A percentile compares a stretch with the other conserved stretches of the same genome.
These are phyloP conservation scores for Argyra leucocephala DNA, from an alignment of 2,888 invertebrate species.

Conservation along the genomic window DNA sequence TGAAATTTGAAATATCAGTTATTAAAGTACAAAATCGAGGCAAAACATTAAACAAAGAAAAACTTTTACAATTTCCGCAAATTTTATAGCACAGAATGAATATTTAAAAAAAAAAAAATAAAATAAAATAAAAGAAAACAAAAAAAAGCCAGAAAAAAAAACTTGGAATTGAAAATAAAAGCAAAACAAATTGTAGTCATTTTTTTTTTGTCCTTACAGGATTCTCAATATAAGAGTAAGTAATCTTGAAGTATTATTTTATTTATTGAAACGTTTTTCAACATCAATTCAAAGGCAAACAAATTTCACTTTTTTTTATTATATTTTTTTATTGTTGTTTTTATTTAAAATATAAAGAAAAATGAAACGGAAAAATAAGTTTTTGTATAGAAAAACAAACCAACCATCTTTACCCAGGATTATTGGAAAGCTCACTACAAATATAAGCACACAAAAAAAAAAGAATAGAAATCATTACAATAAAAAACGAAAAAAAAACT, in stretches of 20 bases:
- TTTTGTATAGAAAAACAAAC: background rate
- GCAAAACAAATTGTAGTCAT: too few species aligned
- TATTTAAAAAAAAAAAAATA: background rate
- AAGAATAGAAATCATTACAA: background rate
- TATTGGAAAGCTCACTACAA: background rate
- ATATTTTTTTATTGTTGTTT: background rate
- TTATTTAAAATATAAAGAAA: background rate
- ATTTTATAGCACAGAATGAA: background rate
- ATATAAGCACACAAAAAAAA: background rate
- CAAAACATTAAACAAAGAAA: background rate
- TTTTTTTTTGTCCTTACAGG: background rate
- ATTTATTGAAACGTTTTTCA: slow-evolving; percentile 4
- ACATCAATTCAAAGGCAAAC: background rate
- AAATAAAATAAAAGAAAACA: background rate
- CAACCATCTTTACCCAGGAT: too few species aligned
- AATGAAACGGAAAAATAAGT: background rate
- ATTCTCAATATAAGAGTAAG: background rate
- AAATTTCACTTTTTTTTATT: background rate
- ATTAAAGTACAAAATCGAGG: too few species aligned
- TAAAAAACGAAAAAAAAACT: too few species aligned
- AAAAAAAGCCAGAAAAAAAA: background rate
- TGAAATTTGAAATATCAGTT: too few species aligned
- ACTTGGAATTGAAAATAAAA: too few species aligned
- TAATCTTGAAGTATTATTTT: slow-evolving; percentile 2
- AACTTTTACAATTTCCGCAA: slow-evolving; percentile 3